phyloP scores from a whole-genome alignment of 1,140 invertebrate genomes.

The Cotesia glomerata region DNA sequence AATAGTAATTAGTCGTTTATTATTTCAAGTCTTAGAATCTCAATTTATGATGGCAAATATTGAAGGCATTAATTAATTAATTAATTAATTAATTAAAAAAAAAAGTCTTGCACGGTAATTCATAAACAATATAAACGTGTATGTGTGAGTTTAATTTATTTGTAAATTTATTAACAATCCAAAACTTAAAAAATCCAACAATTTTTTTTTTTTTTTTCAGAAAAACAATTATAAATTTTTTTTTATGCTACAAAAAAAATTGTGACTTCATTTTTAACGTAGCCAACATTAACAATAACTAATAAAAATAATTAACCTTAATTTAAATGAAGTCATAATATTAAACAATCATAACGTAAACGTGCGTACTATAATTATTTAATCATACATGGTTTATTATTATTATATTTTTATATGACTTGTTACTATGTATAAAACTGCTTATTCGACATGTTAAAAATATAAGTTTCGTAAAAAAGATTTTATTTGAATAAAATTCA shows the following conservation, averaged over 20 bases:
- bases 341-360: background rate
- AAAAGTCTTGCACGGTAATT: no score
- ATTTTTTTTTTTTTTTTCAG: background rate
- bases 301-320: no score
- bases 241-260: no score
- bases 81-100: no score
- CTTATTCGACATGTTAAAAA: slow-evolving; percentile 40
- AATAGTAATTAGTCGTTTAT: background rate
- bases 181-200: background rate
- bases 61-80: no score
- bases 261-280: no score
- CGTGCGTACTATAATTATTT: background rate
- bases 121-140: background rate
- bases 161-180: background rate
- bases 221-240: no score
- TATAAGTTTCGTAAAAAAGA: slow-evolving; percentile 47
- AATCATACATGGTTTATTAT: background rate
- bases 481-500: background rate
- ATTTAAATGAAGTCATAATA: background rate
- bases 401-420: background rate
- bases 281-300: no score
- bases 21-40: no score
- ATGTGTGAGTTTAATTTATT: background rate
- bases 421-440: slow-evolving; percentile 17
- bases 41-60: no score